These are phyloP conservation scores for Manis pentadactyla DNA, from an alignment of 2,797 vertebrate genomes.

Conservation along the genomic window DNA sequence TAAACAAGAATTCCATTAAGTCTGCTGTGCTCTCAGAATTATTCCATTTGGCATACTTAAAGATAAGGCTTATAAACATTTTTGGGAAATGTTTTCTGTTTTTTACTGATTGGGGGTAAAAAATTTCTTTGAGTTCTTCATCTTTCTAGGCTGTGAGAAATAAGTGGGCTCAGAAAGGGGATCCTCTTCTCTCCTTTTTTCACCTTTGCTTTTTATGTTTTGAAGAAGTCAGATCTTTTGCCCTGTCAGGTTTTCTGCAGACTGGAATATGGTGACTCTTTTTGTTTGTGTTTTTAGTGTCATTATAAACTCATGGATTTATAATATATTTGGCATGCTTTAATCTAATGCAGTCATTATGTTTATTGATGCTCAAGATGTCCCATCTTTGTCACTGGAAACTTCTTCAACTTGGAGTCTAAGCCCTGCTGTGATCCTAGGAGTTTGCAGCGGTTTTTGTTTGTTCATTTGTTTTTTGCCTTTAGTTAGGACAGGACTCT, in stretches of 20 bases:
- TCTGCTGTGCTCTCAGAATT: neutral
- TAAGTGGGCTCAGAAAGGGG: neutral
- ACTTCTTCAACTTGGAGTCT: neutral
- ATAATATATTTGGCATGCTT: conserved; percentile 12
- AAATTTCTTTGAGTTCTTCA: conserved; percentile 41
- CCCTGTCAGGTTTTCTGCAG: neutral
- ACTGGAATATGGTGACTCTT: neutral
- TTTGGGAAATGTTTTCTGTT: neutral
- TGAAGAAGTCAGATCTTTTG: conserved; percentile 15
- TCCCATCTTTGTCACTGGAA: neutral
- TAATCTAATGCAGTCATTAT: neutral
- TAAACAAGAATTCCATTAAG: neutral
- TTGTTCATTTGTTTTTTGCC: neutral
- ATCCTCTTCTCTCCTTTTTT: neutral
- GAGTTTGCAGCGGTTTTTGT: neutral
- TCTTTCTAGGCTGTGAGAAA: neutral
- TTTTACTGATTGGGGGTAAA: neutral
- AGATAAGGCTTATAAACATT: neutral
- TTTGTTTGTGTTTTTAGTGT: neutral
- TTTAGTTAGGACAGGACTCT: neutral
- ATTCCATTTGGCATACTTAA: neutral
- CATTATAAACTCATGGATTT: neutral
- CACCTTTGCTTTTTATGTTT: conserved; percentile 19
- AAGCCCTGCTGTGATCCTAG: neutral
- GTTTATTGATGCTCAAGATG: neutral